These are phyloP conservation scores for Malacosoma neustria DNA, from an alignment of 2,888 invertebrate species.

Conservation along the genomic window DNA sequence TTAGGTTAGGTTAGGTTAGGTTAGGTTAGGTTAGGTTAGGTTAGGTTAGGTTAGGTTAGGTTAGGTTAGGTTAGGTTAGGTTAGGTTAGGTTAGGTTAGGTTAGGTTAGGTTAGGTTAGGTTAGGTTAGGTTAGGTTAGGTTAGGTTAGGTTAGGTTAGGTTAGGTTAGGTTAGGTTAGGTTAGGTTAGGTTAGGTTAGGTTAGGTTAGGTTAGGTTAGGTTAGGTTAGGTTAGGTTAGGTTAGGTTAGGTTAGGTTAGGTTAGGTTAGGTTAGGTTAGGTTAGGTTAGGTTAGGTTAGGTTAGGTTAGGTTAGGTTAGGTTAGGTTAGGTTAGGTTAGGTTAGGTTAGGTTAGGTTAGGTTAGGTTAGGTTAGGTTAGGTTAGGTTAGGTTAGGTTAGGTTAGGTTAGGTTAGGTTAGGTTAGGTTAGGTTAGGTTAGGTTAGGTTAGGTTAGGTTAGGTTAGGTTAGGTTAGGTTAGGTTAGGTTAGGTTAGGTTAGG, in stretches of 20 bases:
- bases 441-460: not conserved
- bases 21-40: constrained; percentile 4
- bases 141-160: constrained; percentile 4
- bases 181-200: constrained; percentile 4
- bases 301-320: constrained; percentile 1
- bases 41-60: constrained; percentile 4
- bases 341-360: constrained; percentile 1
- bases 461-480: constrained; percentile 9
- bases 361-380: constrained; percentile 14
- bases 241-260: constrained; percentile 4
- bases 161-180: constrained; percentile 4
- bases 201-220: constrained; percentile 4
- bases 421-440: constrained; percentile 10
- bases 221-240: constrained; percentile 4
- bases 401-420: constrained; percentile 13
- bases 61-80: constrained; percentile 4
- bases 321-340: constrained; percentile 2
- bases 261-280: constrained; percentile 3
- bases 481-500: constrained; percentile 12
- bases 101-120: constrained; percentile 4
- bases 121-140: constrained; percentile 4
- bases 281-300: constrained; percentile 1
- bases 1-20: constrained; percentile 3
- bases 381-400: constrained; percentile 10
- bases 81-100: constrained; percentile 4